These are phyloP conservation scores for Drosophila melanosoma DNA, from an alignment of 2,888 invertebrate species.

Conservation along the genomic window DNA sequence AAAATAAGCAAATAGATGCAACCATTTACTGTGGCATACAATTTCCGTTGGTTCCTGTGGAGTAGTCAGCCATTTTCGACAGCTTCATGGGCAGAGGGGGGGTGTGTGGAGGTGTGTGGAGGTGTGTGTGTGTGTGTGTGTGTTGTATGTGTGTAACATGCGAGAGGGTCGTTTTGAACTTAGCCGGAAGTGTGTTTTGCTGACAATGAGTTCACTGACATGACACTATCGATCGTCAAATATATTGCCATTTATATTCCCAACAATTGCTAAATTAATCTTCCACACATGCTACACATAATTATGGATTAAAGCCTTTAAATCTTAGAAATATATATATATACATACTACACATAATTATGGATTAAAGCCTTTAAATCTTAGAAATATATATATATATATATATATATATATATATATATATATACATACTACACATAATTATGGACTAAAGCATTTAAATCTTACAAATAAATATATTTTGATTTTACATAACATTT, in stretches of 20 bases:
- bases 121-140: not conserved
- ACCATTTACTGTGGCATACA: conserved; percentile 30
- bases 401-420: not conserved
- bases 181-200: conserved; percentile 47
- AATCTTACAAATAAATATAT: not conserved
- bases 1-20: conserved; percentile 10
- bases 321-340: not conserved
- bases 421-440: too few species aligned
- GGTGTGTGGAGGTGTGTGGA: not conserved
- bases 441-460: too few species aligned
- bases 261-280: not conserved
- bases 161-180: conserved; percentile 14
- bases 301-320: not conserved
- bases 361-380: not conserved
- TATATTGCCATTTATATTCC: conserved; percentile 1
- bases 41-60: conserved; percentile 49
- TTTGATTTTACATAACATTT: not conserved
- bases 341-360: not conserved
- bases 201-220: conserved; percentile 53
- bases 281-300: not conserved
- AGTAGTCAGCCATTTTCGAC: conserved; percentile 24
- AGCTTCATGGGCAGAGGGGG: not conserved
- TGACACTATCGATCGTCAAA: conserved; percentile 35
- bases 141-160: not conserved
- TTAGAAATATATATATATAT: not conserved